These are phyloP conservation scores for Cyclophora albipunctata DNA, from an alignment of 2,888 invertebrate species.

Conservation along the genomic window DNA sequence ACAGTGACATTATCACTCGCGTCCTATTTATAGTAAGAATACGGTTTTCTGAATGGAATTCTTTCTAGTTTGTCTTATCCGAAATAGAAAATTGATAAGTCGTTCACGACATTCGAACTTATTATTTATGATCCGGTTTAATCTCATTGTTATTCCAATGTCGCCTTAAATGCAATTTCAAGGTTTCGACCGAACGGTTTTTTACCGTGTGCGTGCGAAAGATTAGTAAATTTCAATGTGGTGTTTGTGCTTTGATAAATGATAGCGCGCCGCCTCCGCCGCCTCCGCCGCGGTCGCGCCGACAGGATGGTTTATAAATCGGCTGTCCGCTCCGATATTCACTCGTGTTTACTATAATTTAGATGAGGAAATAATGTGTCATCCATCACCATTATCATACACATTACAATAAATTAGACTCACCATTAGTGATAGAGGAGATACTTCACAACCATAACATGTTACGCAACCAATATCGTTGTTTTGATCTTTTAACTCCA, in stretches of 20 bases:
- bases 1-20: no score
- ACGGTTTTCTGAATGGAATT: no score
- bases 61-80: no score
- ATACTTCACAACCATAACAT: no score
- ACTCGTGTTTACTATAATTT: slow-evolving; percentile 15
- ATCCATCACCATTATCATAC: slow-evolving; percentile 11
- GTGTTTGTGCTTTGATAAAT: slow-evolving; percentile 45
- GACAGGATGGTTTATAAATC: slow-evolving; percentile 15
- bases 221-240: slow-evolving; percentile 35
- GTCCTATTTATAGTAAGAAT: no score
- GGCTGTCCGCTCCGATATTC: slow-evolving; percentile 11
- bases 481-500: no score
- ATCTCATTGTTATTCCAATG: slow-evolving; percentile 51
- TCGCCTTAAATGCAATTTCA: slow-evolving; percentile 53
- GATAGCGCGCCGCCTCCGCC: slow-evolving; percentile 24
- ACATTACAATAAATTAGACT: no score
- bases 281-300: slow-evolving; percentile 14
- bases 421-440: no score
- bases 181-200: slow-evolving; percentile 34
- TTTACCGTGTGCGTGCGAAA: slow-evolving; percentile 36
- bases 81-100: no score
- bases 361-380: slow-evolving; percentile 11
- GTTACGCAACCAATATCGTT: no score
- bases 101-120: slow-evolving; percentile 13
- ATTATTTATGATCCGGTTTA: slow-evolving; percentile 44